Evolutionary conservation across 2,113 vertebrate genomes (phyloP).

Genomic region (Pelobates fuscus): DNA sequence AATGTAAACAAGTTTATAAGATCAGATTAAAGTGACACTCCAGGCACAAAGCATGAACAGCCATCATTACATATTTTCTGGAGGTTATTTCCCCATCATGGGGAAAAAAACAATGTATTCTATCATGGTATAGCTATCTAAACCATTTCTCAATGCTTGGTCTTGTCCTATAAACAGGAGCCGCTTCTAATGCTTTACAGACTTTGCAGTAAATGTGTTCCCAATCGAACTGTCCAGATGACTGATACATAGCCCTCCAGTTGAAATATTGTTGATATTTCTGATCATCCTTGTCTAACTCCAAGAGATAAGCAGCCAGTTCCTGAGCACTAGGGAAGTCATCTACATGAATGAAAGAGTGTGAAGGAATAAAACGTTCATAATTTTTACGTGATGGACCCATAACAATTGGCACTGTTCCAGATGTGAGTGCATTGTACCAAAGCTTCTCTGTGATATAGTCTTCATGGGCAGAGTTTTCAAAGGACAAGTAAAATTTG

Average conservation of each 20-base stretch:
- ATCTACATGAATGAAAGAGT: constrained; percentile 70
- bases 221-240: constrained; percentile 61
- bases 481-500: constrained; percentile 70
- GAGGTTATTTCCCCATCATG: too few species aligned
- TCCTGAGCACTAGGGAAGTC: constrained; percentile 62
- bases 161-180: constrained; percentile 8
- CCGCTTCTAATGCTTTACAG: constrained; percentile 34
- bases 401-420: constrained; percentile 63
- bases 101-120: too few species aligned
- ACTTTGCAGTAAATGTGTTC: constrained; percentile 43
- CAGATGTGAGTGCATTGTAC: constrained; percentile 63
- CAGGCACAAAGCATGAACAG: too few species aligned
- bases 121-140: constrained; percentile 20
- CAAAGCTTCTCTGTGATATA: constrained; percentile 74
- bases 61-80: too few species aligned
- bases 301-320: constrained; percentile 60
- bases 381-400: constrained; percentile 65
- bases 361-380: constrained; percentile 59
- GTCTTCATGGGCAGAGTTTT: constrained; percentile 65
- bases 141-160: constrained; percentile 23
- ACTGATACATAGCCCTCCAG: constrained; percentile 59
- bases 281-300: constrained; percentile 54
- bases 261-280: constrained; percentile 61
- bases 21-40: too few species aligned
- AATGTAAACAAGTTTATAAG: too few species aligned